A percentile compares a stretch with the other conserved stretches of the same genome.
Evolutionary conservation across 2,113 vertebrate genomes (phyloP).

Genomic region (Engystomops pustulosus): DNA sequence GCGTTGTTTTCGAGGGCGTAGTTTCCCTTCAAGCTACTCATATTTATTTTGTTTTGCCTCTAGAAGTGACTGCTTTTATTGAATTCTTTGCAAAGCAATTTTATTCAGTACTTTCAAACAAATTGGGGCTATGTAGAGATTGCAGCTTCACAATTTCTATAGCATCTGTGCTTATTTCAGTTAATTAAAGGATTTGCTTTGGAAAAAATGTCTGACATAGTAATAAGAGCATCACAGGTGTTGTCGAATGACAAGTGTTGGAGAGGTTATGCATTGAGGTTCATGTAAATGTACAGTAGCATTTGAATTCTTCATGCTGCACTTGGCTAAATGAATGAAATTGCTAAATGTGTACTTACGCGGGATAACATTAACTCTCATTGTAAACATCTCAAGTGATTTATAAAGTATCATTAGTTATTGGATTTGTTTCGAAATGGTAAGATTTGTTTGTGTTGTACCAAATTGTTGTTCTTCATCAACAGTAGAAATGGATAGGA

Average conservation of each 20-base stretch:
- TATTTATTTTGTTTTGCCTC: slow-evolving; percentile 24
- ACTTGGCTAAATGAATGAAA: not conserved
- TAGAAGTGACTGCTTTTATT: slow-evolving; percentile 15
- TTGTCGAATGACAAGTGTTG: not conserved
- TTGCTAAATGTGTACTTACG: not conserved
- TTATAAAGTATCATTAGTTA: not conserved
- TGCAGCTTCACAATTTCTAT: slow-evolving; percentile 1
- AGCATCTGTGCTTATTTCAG: slow-evolving; percentile 5
- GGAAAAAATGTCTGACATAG: slow-evolving; percentile 3
- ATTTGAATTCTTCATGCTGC: not conserved
- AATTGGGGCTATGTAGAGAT: slow-evolving; percentile 21
- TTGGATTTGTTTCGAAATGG: no score
- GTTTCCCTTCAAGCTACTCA: slow-evolving; percentile 2
- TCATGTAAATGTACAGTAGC: not conserved
- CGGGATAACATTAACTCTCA: not conserved
- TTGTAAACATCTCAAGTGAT: not conserved
- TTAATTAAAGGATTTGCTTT: slow-evolving; percentile 36
- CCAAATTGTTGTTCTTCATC: no score
- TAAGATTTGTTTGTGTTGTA: no score
- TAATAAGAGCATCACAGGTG: slow-evolving; percentile 20
- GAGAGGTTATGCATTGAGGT: not conserved
- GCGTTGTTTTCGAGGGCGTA: not conserved
- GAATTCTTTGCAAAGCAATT: slow-evolving; percentile 19
- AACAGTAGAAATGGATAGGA: no score
- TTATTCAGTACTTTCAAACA: slow-evolving; percentile 14